A percentile compares a stretch with the other conserved stretches of the same genome.
These are phyloP conservation scores for Acanthurus leucopareius DNA, from an alignment of 2,797 vertebrate genomes.

Conservation along the genomic window DNA sequence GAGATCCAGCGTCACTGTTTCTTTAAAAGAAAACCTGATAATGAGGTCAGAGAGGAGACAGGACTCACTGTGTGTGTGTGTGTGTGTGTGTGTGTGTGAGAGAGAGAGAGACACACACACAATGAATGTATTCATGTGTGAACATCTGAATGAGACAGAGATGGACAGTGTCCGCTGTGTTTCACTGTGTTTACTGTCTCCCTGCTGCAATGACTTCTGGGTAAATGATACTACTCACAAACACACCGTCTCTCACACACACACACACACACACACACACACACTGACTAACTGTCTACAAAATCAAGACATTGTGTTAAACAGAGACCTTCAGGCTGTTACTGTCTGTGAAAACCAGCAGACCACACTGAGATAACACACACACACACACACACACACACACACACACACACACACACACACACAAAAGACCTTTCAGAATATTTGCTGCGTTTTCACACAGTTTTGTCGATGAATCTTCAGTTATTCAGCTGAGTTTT, in stretches of 20 bases:
- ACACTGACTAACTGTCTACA: constrained; percentile 43
- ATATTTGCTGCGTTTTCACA: too few species aligned
- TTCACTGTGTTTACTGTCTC: constrained; percentile 52
- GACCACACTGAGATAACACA: constrained; percentile 28
- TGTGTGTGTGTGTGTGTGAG: constrained; percentile 25
- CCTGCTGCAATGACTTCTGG: constrained; percentile 55
- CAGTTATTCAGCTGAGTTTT: too few species aligned
- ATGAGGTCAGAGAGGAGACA: constrained; percentile 60
- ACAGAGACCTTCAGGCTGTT: constrained; percentile 36
- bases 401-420: constrained; percentile 3
- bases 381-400: constrained; percentile 26
- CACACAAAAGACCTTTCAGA: too few species aligned
- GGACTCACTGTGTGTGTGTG: constrained; percentile 10
- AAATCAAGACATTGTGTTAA: constrained; percentile 41
- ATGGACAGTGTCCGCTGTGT: constrained; percentile 62
- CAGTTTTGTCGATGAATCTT: too few species aligned
- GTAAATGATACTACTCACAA: constrained; percentile 42
- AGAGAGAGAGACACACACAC: constrained; percentile 11
- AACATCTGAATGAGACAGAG: constrained; percentile 54
- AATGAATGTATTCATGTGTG: constrained; percentile 71
- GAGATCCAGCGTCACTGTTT: constrained; percentile 13
- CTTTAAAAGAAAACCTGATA: constrained; percentile 42
- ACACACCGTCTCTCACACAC: constrained; percentile 15
- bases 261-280: constrained; percentile 22
- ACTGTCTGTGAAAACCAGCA: constrained; percentile 36